Base-by-base conservation (phyloP, 2,888 invertebrate species). In the Leucozona laternaria region DNA sequence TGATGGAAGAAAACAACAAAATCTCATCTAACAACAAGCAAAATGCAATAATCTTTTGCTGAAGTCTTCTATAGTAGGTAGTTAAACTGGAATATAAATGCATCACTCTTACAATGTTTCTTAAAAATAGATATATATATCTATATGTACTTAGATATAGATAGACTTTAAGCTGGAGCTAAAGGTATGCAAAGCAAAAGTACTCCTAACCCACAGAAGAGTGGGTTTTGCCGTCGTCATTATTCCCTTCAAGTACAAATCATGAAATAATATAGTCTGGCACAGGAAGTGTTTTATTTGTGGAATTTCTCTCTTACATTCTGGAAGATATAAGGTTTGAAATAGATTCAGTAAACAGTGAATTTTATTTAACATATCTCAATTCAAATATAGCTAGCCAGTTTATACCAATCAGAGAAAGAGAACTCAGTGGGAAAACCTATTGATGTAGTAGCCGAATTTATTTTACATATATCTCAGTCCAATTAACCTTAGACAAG, bases 191-290 rank as follows among this genome's bases (percentile, higher is more conserved):
- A 85, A 85, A 80, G 77, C 81, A 31, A 80, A 55, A 76, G 76
- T 75, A 79, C 79, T 64, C 68, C 75, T 75, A 83, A 66, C 75
- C 84, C 70, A 64, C 62, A 75, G 76, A 81, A 81, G 81, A 81
- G 81, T 81, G 85, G 85, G 81, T 48, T 77, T 48, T 48, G 72
- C 45, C 72, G 64, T 80, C 72, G 64, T 80, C 85, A 77, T 68
- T 79, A 57, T 68, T 75, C 78, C 77, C 70, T 60, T 58, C 7
- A 57, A 45, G 58, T 75, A 78, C 75, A 82, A 78, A 73, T 73
- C 82, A 78, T 82, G 55, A 48, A 40, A 3, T 1, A 0, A 60
- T 60, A 60, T 60, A 60, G 60, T 37, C 40, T 13, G 13, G 60
- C 15, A n/a, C 15, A n/a, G 4, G 4, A 1, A 22, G 0, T 22